Conservation (phyloP, 2,888 invertebrate genomes). For the Heliconius cydno region DNA sequence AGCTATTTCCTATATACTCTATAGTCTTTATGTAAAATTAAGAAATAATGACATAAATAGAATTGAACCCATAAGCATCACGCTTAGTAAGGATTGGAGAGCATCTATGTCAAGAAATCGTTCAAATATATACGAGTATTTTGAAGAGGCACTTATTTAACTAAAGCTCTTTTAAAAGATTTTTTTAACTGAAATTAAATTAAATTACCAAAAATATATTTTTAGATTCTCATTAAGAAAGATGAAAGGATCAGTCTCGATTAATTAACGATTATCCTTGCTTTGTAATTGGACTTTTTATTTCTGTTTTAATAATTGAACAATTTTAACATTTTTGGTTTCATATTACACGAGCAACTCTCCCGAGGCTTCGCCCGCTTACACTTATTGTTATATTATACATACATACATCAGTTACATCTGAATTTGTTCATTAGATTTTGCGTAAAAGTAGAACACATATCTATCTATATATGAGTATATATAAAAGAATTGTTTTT, state of each 20-base stretch:
- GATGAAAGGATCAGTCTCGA: not conserved
- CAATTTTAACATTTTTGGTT: not conserved
- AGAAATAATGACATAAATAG: not conserved
- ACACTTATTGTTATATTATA: no score
- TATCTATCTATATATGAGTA: no score
- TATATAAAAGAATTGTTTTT: no score
- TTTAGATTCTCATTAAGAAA: not conserved
- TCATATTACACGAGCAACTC: no score
- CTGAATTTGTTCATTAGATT: no score
- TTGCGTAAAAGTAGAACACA: no score
- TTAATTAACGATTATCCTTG: conserved; percentile 9
- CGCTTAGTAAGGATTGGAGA: not conserved
- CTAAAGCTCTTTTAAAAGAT: not conserved
- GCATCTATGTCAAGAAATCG: not conserved
- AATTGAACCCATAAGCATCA: not conserved
- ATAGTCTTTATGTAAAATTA: no score
- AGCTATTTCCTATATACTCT: no score
- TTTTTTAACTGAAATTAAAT: not conserved
- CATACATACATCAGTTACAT: no score
- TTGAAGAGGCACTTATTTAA: not conserved
- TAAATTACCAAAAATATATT: conserved; percentile 1
- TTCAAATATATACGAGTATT: not conserved
- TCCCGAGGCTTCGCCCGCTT: no score
- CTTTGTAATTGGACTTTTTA: not conserved
- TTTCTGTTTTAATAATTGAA: not conserved